Conservation (phyloP, 2,797 vertebrate genomes). For the Eulemur rubriventer region DNA sequence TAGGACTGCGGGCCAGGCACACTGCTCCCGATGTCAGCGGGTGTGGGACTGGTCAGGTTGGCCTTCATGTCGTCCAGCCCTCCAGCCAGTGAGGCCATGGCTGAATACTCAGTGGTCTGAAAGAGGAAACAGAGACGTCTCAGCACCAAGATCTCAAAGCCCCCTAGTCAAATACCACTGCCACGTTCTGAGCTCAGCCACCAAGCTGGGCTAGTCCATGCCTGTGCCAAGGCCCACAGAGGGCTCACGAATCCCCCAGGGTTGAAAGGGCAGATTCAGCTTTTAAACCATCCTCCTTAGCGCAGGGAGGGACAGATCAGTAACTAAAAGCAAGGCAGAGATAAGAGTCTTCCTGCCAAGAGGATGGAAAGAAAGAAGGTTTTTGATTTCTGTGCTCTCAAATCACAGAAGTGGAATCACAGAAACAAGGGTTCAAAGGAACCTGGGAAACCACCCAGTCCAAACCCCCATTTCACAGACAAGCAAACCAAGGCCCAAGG, state of each 20-base stretch:
- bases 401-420: not conserved
- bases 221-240: not conserved
- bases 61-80: conserved; percentile 99
- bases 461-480: conserved; percentile 4
- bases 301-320: not conserved
- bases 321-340: not conserved
- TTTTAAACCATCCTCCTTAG: not conserved
- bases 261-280: not conserved
- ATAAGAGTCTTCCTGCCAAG: not conserved
- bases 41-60: conserved; percentile 93
- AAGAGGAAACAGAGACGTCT: conserved; percentile 75
- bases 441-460: not conserved
- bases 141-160: not conserved
- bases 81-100: conserved; percentile 96
- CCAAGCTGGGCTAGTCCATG: not conserved
- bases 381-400: conserved; percentile 23
- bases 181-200: not conserved
- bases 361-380: not conserved
- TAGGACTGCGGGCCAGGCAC: conserved; percentile 96
- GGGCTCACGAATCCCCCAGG: fast-evolving
- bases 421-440: not conserved
- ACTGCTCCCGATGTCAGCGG: conserved; percentile 93
- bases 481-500: not conserved
- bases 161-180: not conserved
- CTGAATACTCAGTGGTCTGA: conserved; percentile 96